Evolutionary conservation across 2,113 vertebrate genomes (phyloP), one percentile per base, ranked within the genome.

Genomic region (Chauna torquata): DNA sequence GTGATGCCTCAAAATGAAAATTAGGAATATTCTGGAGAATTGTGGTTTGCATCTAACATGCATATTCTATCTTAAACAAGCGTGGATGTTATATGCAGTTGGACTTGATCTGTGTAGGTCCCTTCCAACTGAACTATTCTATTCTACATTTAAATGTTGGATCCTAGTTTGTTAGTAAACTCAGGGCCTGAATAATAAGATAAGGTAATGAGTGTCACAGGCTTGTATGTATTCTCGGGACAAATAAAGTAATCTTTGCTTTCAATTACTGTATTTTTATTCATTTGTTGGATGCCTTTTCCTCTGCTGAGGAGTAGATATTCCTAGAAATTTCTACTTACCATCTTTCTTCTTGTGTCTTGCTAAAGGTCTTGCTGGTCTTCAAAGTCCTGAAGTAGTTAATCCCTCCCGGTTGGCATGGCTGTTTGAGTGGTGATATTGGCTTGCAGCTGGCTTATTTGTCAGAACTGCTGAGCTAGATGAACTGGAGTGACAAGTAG

Each of bases 21-120:
- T 44, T 4, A 45, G 55, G 82, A 75, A 15, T 74, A 3, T 17
- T 64, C 8, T 47, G 55, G 52, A 64, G 74, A 34, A 68, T 11
- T 16, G 12, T 47, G 15, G 2, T 57, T 65, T 87, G 15, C 25
- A 25, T 64, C 9, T 81, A 47, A 10, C 8, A 16, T 30, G 3
- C 0, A 0, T 83, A 1, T 83, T 83, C 70, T 42, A 3, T 54
- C 9, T 58, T 47, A 23, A 24, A 20, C 19, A 50, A 23, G 6
- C 24, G 8, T 17, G 47, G 32, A 8, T 79, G 14, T 32, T 58
- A 14, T 9, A 28, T 27, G 52, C 52, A 54, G 52, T 28, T 28
- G 15, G 52, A 54, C 52, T 54, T 54, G 50, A 52, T 52, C 24
- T 52, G 24, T 14, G 15, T 54, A 54, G 52, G 27, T 28, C 27